phyloP scores from a whole-genome alignment of 2,797 vertebrate genomes.

The Amblyraja radiata region DNA sequence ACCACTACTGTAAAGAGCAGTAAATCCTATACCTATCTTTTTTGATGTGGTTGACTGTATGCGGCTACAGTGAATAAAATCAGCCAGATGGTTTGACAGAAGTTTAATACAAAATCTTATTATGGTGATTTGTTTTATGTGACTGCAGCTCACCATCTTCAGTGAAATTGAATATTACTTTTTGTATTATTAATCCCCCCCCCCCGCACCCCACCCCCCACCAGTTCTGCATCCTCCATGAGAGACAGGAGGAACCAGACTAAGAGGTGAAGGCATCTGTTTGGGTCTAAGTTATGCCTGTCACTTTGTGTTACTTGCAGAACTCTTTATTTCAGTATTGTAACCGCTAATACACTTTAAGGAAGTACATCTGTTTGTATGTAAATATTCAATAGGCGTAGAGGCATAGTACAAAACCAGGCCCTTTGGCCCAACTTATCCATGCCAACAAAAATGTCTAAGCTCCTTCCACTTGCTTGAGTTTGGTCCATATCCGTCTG shows the following conservation, averaged over 20 bases:
- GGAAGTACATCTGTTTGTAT: too few relatives aligned
- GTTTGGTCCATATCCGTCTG: too few relatives aligned
- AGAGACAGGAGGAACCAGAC: neutral
- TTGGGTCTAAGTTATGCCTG: too few relatives aligned
- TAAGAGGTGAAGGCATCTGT: neutral
- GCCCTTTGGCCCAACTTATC: too few relatives aligned
- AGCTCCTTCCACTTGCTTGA: too few relatives aligned
- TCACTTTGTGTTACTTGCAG: too few relatives aligned
- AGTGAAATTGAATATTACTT: neutral
- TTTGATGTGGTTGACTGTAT: neutral
- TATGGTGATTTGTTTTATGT: constrained; percentile 14
- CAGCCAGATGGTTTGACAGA: constrained; percentile 21
- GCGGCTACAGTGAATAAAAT: neutral
- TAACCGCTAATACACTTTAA: too few relatives aligned
- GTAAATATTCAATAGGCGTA: too few relatives aligned
- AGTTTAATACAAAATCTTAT: constrained; percentile 17
- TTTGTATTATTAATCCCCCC: neutral
- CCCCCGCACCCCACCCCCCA: too few relatives aligned
- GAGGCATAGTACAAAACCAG: too few relatives aligned
- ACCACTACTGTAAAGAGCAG: neutral
- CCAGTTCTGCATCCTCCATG: neutral
- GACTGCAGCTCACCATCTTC: neutral
- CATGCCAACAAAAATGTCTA: too few relatives aligned
- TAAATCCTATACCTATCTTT: neutral
- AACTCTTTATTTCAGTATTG: too few relatives aligned